phyloP scores from a whole-genome alignment of 2,888 invertebrate species.

The Lingula anatina region DNA sequence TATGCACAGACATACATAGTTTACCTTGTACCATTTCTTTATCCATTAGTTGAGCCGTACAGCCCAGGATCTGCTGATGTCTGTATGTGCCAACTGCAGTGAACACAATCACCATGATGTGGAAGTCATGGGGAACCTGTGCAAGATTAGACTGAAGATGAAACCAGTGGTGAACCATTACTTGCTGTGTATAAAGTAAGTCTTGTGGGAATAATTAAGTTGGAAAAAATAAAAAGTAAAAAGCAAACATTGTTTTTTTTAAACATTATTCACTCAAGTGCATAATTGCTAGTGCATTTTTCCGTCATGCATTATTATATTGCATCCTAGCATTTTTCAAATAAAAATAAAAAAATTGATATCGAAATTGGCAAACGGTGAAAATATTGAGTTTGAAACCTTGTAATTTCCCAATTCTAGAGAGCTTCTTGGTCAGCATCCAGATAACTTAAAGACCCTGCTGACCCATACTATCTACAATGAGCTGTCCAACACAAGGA shows the following conservation, averaged over 20 bases:
- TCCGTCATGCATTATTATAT: too few species aligned
- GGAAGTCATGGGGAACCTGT: constrained; percentile 76
- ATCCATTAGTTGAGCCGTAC: too few species aligned
- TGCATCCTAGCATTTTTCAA: too few species aligned
- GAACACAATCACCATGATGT: constrained; percentile 64
- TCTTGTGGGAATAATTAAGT: not conserved
- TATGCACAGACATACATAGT: too few species aligned
- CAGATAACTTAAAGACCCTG: constrained; percentile 77
- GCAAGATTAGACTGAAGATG: constrained; percentile 87
- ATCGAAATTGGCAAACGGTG: too few species aligned
- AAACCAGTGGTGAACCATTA: constrained; percentile 87
- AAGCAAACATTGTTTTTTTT: too few species aligned
- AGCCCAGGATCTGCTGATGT: constrained; percentile 85
- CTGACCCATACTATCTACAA: constrained; percentile 91
- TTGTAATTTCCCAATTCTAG: constrained; percentile 54
- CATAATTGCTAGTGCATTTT: too few species aligned
- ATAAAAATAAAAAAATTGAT: too few species aligned
- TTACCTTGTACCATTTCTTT: too few species aligned
- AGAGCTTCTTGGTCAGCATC: constrained; percentile 80
- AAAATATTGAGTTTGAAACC: not conserved
- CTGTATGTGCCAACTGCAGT: constrained; percentile 83
- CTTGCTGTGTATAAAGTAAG: constrained; percentile 69
- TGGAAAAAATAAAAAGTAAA: too few species aligned
- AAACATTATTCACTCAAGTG: too few species aligned
- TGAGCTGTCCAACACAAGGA: constrained; percentile 80